Percentiles rank a stretch among this genome's conserved stretches.
phyloP scores from a whole-genome alignment of 2,888 invertebrate genomes.

The Hirudinaria manillensis region DNA sequence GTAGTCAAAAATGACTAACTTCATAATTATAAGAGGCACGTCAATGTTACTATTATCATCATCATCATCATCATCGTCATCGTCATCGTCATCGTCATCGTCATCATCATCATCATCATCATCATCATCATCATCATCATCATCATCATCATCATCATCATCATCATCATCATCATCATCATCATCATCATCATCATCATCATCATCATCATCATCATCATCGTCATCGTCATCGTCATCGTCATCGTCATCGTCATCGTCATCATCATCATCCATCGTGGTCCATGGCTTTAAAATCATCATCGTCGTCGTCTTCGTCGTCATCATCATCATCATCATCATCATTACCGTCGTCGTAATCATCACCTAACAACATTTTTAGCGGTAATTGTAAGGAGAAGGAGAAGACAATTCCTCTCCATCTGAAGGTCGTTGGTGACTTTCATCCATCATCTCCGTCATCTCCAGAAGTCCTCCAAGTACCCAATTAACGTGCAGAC shows the following conservation, averaged over 20 bases:
- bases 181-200: conserved; percentile 10
- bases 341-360: neutral
- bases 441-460: conserved; percentile 15
- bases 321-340: conserved; percentile 10
- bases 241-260: conserved; percentile 4
- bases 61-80: conserved; percentile 2
- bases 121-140: conserved; percentile 3
- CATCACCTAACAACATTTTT: conserved; percentile 11
- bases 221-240: neutral
- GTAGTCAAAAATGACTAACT: too few species aligned
- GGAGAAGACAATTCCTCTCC: neutral
- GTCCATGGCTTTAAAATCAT: neutral
- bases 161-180: conserved; percentile 11
- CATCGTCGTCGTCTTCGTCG: neutral
- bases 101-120: conserved; percentile 19
- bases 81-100: neutral
- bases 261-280: conserved; percentile 8
- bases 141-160: neutral
- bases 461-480: too few species aligned
- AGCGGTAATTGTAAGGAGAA: conserved; percentile 10
- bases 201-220: neutral
- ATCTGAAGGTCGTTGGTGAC: too few species aligned
- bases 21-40: too few species aligned
- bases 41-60: neutral
- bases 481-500: too few species aligned